Conservation (phyloP, 2,888 invertebrate species). For the Oscheius sp. region DNA sequence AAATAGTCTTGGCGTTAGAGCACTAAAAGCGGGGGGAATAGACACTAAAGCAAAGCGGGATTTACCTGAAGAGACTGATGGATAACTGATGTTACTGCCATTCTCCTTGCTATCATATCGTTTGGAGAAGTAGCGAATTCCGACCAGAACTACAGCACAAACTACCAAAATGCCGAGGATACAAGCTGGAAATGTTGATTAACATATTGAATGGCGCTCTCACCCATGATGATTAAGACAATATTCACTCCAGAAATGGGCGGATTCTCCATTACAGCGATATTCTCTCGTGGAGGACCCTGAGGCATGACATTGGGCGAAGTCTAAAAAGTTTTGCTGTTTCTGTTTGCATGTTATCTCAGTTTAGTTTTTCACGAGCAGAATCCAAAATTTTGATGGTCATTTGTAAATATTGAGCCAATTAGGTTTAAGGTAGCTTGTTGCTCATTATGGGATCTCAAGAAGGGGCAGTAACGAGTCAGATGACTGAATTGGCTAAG, state of each 20-base stretch:
- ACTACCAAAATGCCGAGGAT: slow-evolving; percentile 51
- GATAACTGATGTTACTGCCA: slow-evolving; percentile 33
- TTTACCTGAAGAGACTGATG: slow-evolving; percentile 36
- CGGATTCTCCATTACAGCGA: slow-evolving; percentile 2
- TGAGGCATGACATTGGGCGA: slow-evolving; percentile 27
- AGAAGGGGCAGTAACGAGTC: no score
- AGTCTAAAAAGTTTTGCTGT: slow-evolving; percentile 23
- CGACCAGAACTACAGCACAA: slow-evolving; percentile 49
- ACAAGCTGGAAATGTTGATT: slow-evolving; percentile 46
- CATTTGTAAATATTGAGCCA: no score
- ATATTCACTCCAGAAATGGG: slow-evolving; percentile 26
- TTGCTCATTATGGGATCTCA: no score
- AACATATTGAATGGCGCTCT: neutral
- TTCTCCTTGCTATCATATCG: slow-evolving; percentile 47
- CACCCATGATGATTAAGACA: slow-evolving; percentile 26
- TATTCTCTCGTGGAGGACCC: slow-evolving; percentile 11
- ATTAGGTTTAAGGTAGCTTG: no score
- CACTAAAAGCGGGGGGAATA: slow-evolving; percentile 16
- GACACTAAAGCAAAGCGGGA: neutral
- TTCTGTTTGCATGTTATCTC: no score
- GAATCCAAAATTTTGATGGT: no score
- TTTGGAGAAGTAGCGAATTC: slow-evolving; percentile 54
- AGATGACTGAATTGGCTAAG: no score
- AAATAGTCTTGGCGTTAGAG: slow-evolving; percentile 20
- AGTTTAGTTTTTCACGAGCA: no score